Percentiles rank a stretch among this genome's conserved stretches.
These are phyloP conservation scores for Hippocampus guttulatus DNA, from an alignment of 2,113 vertebrate genomes.

Conservation along the genomic window DNA sequence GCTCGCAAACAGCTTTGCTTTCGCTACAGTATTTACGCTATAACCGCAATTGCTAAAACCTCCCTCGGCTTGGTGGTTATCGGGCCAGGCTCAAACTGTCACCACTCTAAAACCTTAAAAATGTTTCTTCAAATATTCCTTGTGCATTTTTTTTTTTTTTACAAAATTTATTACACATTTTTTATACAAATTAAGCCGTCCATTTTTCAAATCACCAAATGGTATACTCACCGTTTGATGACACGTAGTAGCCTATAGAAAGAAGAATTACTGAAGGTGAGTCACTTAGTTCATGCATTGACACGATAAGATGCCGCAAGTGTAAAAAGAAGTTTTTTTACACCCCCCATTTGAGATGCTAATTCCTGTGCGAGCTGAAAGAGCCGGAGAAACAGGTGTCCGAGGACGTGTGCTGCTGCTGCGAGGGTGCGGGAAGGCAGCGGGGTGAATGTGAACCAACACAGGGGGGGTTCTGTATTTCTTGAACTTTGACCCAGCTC, in stretches of 20 bases:
- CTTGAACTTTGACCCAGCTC: conserved; percentile 33
- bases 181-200: too few species aligned
- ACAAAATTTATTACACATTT: not conserved
- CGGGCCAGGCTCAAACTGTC: not conserved
- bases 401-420: conserved; percentile 57
- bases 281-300: not conserved
- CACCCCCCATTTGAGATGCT: conserved; percentile 72
- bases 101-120: not conserved
- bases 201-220: not conserved
- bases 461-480: conserved; percentile 51
- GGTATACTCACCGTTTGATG: not conserved
- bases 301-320: not conserved
- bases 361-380: conserved; percentile 70
- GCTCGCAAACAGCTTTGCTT: not conserved
- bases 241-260: not conserved
- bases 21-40: not conserved
- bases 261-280: too few species aligned
- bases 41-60: too few species aligned
- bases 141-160: not conserved
- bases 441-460: conserved; percentile 59
- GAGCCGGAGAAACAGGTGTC: conserved; percentile 74
- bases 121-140: not conserved
- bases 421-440: conserved; percentile 35
- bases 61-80: too few species aligned
- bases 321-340: not conserved